Base-by-base conservation (phyloP, 1,140 invertebrate genomes). In the Micrasema minimum region DNA sequence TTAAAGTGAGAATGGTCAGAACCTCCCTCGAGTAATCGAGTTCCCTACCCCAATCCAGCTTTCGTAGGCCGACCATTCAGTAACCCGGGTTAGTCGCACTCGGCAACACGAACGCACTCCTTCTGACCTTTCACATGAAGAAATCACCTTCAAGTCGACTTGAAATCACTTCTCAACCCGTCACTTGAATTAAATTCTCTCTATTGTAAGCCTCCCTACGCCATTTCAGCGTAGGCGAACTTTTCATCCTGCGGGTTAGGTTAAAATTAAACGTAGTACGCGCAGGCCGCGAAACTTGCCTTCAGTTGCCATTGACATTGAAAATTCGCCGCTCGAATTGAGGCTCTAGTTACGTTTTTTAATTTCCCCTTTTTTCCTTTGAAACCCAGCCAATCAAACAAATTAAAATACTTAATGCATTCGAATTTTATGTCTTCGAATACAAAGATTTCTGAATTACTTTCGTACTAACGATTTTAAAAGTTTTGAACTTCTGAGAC, bases 11-110 rank as follows among this genome's bases (percentile, higher is more conserved):
- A 16, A 4, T 2, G 14, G 35, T 35, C 41, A 64, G 59, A 64
- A 64, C 41, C 41, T 14, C 38, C 41, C 59, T 26, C 45, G n/a
- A 14, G 48, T 51, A n/a, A n/a, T n/a, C n/a, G n/a, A n/a, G n/a
- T n/a, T 48, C 12, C 67, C 67, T 66, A 72, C 70, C 70, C 64
- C 70, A 66, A 41, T 23, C 20, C 26, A 14, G 50, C 41, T 11
- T 38, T 38, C 38, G 65, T 31, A 23, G 43, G 71, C 71, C 9
- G 18, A 18, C 71, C 65, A 67, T 68, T 68, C 71, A 72, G 71
- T 72, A 72, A 51, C 67, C 68, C 62, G 71, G 72, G 69, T 74
- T 65, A 62, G 71, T 68, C 73, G 75, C 75, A 75, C 74, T 72
- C 72, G 75, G 72, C 70, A 50, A 66, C 43, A 74, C 68, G 65